Conservation (phyloP, 2,113 vertebrate genomes). For the Thinocorus orbignyianus region DNA sequence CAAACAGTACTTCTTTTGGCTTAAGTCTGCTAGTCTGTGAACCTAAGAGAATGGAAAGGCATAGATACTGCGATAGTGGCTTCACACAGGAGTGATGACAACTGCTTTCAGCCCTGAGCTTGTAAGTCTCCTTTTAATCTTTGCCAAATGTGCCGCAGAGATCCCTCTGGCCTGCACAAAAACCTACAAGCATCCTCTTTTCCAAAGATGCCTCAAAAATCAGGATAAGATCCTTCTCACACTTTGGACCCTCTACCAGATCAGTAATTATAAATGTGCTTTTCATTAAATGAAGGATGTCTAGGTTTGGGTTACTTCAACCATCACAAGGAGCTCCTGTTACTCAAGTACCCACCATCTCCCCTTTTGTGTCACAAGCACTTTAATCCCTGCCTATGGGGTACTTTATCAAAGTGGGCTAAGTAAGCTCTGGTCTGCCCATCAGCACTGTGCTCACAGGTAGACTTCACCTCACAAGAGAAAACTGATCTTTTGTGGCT, state of each 20-base stretch:
- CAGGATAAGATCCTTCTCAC: background rate
- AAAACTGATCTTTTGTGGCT: background rate
- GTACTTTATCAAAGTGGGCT: background rate
- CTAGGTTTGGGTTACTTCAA: background rate
- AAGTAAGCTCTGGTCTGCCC: background rate
- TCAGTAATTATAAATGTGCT: background rate
- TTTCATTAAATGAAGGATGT: background rate
- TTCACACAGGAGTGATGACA: background rate
- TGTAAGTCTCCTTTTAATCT: background rate
- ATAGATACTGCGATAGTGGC: background rate
- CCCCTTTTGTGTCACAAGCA: background rate
- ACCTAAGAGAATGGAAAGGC: background rate
- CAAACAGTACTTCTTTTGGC: background rate
- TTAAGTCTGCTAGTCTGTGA: background rate
- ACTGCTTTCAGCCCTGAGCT: background rate
- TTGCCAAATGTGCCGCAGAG: background rate
- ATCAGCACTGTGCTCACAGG: background rate
- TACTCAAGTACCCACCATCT: background rate
- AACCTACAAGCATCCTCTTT: background rate
- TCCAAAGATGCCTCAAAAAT: background rate
- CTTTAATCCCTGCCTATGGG: background rate
- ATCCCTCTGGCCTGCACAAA: background rate
- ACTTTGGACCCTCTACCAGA: background rate
- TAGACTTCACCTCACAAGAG: background rate
- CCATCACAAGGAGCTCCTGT: background rate